Evolutionary conservation across 2,113 vertebrate genomes (phyloP), one percentile per base, ranked within the genome.

Genomic region (Corythornis madagascariensis): DNA sequence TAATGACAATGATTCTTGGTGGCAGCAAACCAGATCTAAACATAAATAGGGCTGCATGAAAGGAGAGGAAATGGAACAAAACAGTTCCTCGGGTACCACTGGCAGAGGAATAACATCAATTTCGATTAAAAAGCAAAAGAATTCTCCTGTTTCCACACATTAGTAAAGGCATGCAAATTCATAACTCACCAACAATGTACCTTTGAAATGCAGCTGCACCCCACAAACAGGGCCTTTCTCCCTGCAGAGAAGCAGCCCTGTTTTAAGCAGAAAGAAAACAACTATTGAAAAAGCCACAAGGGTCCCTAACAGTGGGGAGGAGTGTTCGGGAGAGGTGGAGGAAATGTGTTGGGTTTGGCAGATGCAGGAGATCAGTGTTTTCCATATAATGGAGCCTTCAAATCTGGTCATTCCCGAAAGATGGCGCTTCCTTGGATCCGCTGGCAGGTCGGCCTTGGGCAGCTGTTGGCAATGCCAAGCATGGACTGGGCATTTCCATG

Each of bases 41-140:
- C 96, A 98, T 97, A 98, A 98, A 98, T 97, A 97, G 97, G 96
- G 86, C 95, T 97, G 97, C 95, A 94, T 98, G 97, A 98, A 98
- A 98, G 94, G 97, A 97, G 96, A 98, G 97, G 97, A 98, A 98
- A 97, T 97, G 97, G 96, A 88, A 98, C 97, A 98, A 98, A 98
- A 98, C 97, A 94, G 96, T 97, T 97, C 97, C 97, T 98, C 53
- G 97, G 97, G 97, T 97, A 88, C 97, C 97, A 96, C 97, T 98
- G 98, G 98, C 97, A 98, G 95, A 97, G 98, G 97, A 98, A 97
- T 97, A 96, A 97, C 98, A 98, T 98, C 97, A 96, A 98, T 98
- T 98, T 98, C 96, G 97, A 86, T 92, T 94, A 94, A 88, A 96
- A 95, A 96, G 97, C 96, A 6, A 97, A 97, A 98, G 97, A 97